Conservation (phyloP, 2,797 vertebrate species). For the Acestrorhynchus altus region DNA sequence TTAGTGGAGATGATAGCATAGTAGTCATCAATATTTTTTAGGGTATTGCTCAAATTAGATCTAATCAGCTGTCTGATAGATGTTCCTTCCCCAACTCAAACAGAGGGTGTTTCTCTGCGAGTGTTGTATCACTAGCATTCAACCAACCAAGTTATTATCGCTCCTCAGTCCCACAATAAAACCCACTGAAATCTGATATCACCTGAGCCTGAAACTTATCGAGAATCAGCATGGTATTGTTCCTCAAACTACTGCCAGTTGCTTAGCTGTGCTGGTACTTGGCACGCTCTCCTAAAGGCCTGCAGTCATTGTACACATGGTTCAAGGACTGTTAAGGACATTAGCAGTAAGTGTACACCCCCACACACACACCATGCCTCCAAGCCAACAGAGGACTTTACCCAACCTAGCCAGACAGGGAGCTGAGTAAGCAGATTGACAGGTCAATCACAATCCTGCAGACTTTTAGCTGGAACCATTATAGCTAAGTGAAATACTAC, state of each 20-base stretch:
- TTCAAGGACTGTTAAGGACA: background rate
- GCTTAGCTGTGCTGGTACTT: background rate
- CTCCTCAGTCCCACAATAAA: background rate
- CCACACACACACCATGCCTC: conserved; percentile 3
- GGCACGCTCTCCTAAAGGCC: background rate
- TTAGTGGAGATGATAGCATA: no score
- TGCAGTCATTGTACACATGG: background rate
- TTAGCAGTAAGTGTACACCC: background rate
- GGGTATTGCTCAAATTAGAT: no score
- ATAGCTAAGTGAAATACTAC: background rate
- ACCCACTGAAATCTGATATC: no score
- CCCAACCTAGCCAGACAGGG: background rate
- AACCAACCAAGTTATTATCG: background rate
- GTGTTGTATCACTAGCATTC: background rate
- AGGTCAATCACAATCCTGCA: background rate
- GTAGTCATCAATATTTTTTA: no score
- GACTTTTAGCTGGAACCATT: background rate
- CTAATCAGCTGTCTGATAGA: no score
- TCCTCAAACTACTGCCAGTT: background rate
- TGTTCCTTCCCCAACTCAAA: no score
- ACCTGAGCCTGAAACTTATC: background rate
- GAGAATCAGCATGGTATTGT: background rate
- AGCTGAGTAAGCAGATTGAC: conserved; percentile 25
- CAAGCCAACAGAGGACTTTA: conserved; percentile 19
- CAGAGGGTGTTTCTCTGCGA: no score